phyloP scores from a whole-genome alignment of 1,140 invertebrate genomes.

The Euborellia annulipes region DNA sequence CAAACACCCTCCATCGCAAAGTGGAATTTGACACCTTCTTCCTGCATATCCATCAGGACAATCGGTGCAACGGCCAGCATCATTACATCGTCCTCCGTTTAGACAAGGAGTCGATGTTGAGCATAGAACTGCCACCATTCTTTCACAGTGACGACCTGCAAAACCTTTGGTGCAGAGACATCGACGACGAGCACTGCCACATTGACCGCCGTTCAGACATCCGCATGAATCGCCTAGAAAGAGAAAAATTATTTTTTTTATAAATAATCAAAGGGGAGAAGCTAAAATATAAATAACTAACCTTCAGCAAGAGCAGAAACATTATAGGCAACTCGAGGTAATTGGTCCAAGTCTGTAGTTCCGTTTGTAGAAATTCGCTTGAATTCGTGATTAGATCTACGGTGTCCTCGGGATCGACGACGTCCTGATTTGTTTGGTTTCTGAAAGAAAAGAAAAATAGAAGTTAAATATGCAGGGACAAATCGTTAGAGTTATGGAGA shows the following conservation, averaged over 20 bases:
- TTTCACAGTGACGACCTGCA: constrained; percentile 15
- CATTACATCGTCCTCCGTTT: constrained; percentile 13
- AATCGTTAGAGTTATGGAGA: too few relatives aligned
- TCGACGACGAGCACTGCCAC: constrained; percentile 6
- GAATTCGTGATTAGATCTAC: background rate
- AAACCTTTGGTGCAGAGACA: constrained; percentile 18
- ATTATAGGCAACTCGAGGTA: too few relatives aligned
- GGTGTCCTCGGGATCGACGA: background rate
- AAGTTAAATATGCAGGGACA: too few relatives aligned
- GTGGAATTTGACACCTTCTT: constrained; percentile 10
- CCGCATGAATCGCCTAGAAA: constrained; percentile 4
- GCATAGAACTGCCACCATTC: background rate
- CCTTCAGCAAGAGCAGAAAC: too few relatives aligned
- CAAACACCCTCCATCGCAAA: constrained; percentile 2
- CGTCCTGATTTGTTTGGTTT: background rate
- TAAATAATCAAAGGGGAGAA: too few relatives aligned
- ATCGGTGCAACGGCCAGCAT: constrained; percentile 11
- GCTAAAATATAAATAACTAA: too few relatives aligned
- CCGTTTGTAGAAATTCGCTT: background rate
- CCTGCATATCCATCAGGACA: constrained; percentile 17
- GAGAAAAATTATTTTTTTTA: background rate
- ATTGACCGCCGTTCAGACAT: constrained; percentile 17
- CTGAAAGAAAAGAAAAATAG: too few relatives aligned
- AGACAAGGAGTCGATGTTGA: constrained; percentile 10
- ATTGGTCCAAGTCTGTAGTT: background rate